These are phyloP conservation scores for Cirrhinus molitorella DNA, from an alignment of 2,797 vertebrate genomes.

Conservation along the genomic window DNA sequence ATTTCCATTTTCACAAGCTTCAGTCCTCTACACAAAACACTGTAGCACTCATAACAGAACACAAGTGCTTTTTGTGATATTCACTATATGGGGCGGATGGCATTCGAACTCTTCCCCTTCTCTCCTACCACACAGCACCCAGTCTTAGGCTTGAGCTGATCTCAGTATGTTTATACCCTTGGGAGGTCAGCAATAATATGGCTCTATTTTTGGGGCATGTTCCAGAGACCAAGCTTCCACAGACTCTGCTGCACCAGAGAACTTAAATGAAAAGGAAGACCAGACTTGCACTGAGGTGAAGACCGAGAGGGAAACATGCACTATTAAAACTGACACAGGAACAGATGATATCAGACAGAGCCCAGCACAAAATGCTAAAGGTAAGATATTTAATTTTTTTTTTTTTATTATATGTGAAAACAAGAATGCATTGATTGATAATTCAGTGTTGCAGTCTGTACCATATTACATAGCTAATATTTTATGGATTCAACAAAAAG, in stretches of 20 bases:
- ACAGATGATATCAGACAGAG: constrained; percentile 46
- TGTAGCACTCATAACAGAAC: constrained; percentile 12
- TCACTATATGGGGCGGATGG: constrained; percentile 7
- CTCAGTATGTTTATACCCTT: constrained; percentile 18
- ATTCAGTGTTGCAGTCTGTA: not conserved
- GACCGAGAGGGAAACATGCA: constrained; percentile 44
- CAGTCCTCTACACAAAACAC: constrained; percentile 28
- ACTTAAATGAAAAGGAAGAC: constrained; percentile 56
- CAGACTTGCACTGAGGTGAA: constrained; percentile 6
- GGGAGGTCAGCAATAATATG: constrained; percentile 45
- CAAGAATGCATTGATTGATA: not conserved
- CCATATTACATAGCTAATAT: too few species aligned
- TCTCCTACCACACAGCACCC: constrained; percentile 33
- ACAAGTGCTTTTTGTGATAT: constrained; percentile 11
- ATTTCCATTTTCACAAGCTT: constrained; percentile 28
- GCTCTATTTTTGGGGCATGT: constrained; percentile 55
- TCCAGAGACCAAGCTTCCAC: constrained; percentile 44
- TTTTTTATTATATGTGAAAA: not conserved
- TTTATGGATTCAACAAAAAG: constrained; percentile 6
- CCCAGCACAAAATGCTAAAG: constrained; percentile 66
- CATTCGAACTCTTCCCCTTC: constrained; percentile 23
- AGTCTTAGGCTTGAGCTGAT: constrained; percentile 28
- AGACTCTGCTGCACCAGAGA: constrained; percentile 3
- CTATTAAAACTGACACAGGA: constrained; percentile 56
- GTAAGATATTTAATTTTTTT: constrained; percentile 67